These are phyloP conservation scores for Apodemia mormo DNA, from an alignment of 2,888 invertebrate species.

Conservation along the genomic window DNA sequence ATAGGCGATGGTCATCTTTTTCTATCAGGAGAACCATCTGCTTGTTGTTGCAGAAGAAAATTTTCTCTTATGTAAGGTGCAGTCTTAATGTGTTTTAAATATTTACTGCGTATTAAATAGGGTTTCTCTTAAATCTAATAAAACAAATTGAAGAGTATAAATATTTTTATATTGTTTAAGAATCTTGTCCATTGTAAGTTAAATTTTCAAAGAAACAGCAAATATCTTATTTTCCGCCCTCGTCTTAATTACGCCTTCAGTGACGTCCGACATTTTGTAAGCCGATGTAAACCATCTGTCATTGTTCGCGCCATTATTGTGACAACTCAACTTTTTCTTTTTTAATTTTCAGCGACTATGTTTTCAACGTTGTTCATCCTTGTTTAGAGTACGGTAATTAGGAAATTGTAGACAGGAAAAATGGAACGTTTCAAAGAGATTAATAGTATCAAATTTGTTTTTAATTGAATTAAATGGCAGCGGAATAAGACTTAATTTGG, in stretches of 20 bases:
- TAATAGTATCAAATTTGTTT: slow-evolving; percentile 27
- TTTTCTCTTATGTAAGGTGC: too few relatives aligned
- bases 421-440: slow-evolving; percentile 30
- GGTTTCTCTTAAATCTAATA: too few relatives aligned
- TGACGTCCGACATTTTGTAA: slow-evolving; percentile 64
- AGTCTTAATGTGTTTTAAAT: too few relatives aligned
- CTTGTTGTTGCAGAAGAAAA: too few relatives aligned
- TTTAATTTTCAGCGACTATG: slow-evolving; percentile 49
- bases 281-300: slow-evolving; percentile 74
- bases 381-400: slow-evolving; percentile 32
- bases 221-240: slow-evolving; percentile 43
- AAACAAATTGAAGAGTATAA: not conserved
- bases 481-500: not conserved
- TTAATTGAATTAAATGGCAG: slow-evolving; percentile 16
- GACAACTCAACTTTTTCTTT: slow-evolving; percentile 51
- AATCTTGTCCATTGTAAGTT: slow-evolving; percentile 25
- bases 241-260: slow-evolving; percentile 53
- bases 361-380: slow-evolving; percentile 46
- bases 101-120: too few relatives aligned
- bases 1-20: too few relatives aligned
- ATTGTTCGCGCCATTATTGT: slow-evolving; percentile 52
- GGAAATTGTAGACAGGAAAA: slow-evolving; percentile 27
- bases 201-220: slow-evolving; percentile 38
- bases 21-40: too few relatives aligned
- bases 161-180: not conserved